These are phyloP conservation scores for Myiotriccus ornatus DNA, from an alignment of 2,797 vertebrate genomes.

Conservation along the genomic window DNA sequence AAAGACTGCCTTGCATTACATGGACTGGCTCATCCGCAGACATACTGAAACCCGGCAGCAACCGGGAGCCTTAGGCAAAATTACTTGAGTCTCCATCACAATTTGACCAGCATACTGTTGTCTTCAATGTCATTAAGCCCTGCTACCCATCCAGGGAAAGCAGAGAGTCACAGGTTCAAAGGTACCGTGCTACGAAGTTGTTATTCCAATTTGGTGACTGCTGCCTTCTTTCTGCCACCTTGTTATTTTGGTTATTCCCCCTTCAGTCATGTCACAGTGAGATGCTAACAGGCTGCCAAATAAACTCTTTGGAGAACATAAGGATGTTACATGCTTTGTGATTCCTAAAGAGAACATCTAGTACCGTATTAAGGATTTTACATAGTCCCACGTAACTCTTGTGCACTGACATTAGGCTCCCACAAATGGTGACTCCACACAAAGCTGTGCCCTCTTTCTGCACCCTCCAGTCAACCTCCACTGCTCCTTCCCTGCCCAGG, in stretches of 20 bases:
- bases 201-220: not conserved
- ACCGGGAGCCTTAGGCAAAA: not conserved
- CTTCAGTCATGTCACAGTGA: not conserved
- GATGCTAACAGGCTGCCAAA: conserved; percentile 36
- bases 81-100: not conserved
- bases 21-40: not conserved
- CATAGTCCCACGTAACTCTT: not conserved
- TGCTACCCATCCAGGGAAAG: not conserved
- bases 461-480: not conserved
- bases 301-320: conserved; percentile 40
- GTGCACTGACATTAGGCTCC: not conserved
- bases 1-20: not conserved
- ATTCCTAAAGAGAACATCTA: conserved; percentile 46
- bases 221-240: not conserved
- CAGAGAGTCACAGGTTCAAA: not conserved
- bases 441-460: not conserved
- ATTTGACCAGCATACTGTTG: not conserved
- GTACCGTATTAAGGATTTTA: not conserved
- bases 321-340: conserved; percentile 20
- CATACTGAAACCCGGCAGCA: not conserved
- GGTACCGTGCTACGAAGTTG: not conserved
- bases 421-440: fast-evolving
- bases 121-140: not conserved
- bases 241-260: conserved; percentile 11
- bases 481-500: not conserved